Base-by-base conservation (phyloP, 2,888 invertebrate genomes). In the Tetheella fluctuosa region DNA sequence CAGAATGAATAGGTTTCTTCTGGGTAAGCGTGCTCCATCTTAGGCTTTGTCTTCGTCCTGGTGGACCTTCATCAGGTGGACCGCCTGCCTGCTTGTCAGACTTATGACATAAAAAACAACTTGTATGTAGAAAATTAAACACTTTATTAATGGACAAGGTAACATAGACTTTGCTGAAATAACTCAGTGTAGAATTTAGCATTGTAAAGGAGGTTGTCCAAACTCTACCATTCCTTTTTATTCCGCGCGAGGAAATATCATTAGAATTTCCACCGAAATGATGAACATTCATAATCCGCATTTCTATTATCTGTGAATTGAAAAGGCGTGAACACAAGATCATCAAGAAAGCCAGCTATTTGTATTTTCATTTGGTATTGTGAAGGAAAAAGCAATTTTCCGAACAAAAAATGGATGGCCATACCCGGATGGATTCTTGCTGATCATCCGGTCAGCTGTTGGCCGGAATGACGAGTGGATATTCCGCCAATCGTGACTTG, bases 401-500 rank as follows among this genome's bases (percentile, higher is more conserved):
- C 55, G 60, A 37, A 68, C 58, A 68, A 75, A 69, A 69, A 68
- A 58, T 70, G 62, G 63, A 65, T 63, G 60, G 54, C 63, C 65
- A 58, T 57, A 58, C 48, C 30, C 30, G 52, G 42, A 52, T 79
- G 52, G 42, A 54, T 79, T 78, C 70, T 69, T 67, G 69, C 71
- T 54, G 69, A 74, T 79, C 76, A 77, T 68, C 67, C 54, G 71
- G 75, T 73, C 71, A 71, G 72, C 68, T 67, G 61, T 52, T 63
- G 61, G 28, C 63, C 57, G 58, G 28, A 23, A 64, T 73, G 71
- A 67, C 64, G 64, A 59, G 63, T 63, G 71, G 73, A 68, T 73
- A 77, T 75, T 61, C 74, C 53, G 65, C 68, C 65, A 68, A 74
- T 67, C 75, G 64, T 83, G 83, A 83, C 76, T 52, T 69, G 12